Evolutionary conservation across 2,888 invertebrate species (phyloP).

Genomic region (Euzetes globulus): DNA sequence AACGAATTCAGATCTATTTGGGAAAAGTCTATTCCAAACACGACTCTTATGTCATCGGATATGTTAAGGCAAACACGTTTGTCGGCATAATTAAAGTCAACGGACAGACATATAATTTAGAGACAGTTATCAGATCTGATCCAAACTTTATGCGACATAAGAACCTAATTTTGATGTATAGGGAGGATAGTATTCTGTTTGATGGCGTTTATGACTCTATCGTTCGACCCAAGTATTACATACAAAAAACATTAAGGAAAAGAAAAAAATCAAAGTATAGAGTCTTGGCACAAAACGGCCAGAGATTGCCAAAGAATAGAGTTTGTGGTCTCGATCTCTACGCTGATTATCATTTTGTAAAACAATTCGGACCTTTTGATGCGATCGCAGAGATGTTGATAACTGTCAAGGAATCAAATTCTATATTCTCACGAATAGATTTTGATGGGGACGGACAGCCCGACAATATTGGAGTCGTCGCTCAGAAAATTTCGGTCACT

Average conservation of each 20-base stretch:
- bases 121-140: not conserved
- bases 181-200: not conserved
- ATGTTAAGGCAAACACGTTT: not conserved
- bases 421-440: not conserved
- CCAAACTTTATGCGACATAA: not conserved
- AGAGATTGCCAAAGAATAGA: not conserved
- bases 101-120: not conserved
- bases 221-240: not conserved
- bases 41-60: conserved; percentile 5
- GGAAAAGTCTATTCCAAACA: not conserved
- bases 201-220: not conserved
- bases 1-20: not conserved
- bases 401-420: not conserved
- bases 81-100: not conserved
- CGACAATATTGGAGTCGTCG: not conserved
- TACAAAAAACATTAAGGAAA: not conserved
- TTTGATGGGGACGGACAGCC: not conserved
- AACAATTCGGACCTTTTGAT: not conserved
- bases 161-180: not conserved
- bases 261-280: not conserved
- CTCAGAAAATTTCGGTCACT: not conserved
- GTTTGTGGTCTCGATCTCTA: conserved; percentile 1
- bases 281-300: not conserved
- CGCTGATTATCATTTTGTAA: not conserved
- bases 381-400: conserved; percentile 5